These are phyloP conservation scores for Sinocyclocheilus rhinocerous DNA, from an alignment of 2,113 vertebrate species.

Conservation along the genomic window DNA sequence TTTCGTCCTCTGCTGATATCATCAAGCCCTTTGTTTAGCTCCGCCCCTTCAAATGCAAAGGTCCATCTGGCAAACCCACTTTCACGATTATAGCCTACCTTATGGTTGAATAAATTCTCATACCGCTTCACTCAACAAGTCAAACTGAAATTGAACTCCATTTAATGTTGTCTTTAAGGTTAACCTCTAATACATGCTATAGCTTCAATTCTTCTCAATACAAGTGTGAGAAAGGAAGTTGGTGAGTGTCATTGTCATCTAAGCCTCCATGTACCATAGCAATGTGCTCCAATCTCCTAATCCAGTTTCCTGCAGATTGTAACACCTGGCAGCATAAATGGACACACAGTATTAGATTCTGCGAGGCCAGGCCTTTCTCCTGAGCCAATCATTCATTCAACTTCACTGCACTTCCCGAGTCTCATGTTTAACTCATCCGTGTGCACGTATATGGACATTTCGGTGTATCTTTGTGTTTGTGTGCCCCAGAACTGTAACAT, in stretches of 20 bases:
- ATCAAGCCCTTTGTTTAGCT: neutral
- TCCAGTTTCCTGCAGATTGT: constrained; percentile 20
- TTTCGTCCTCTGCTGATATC: neutral
- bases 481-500: constrained; percentile 13
- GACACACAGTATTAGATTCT: constrained; percentile 20
- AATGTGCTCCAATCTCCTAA: constrained; percentile 22
- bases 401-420: neutral
- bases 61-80: neutral
- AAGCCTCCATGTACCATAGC: constrained; percentile 13
- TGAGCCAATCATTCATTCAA: constrained; percentile 15
- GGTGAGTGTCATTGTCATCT: constrained; percentile 7
- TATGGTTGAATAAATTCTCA: neutral
- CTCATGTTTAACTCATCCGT: neutral
- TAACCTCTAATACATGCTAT: neutral
- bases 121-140: neutral
- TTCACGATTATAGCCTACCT: neutral
- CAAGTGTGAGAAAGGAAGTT: neutral
- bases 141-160: neutral
- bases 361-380: neutral
- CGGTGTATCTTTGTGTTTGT: neutral
- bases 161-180: neutral
- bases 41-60: neutral
- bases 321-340: constrained; percentile 14
- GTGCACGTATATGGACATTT: neutral
- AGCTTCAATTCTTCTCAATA: neutral